A percentile compares a stretch with the other conserved stretches of the same genome.
Conservation (phyloP, 2,113 vertebrate genomes). For the Barnardius zonarius region DNA sequence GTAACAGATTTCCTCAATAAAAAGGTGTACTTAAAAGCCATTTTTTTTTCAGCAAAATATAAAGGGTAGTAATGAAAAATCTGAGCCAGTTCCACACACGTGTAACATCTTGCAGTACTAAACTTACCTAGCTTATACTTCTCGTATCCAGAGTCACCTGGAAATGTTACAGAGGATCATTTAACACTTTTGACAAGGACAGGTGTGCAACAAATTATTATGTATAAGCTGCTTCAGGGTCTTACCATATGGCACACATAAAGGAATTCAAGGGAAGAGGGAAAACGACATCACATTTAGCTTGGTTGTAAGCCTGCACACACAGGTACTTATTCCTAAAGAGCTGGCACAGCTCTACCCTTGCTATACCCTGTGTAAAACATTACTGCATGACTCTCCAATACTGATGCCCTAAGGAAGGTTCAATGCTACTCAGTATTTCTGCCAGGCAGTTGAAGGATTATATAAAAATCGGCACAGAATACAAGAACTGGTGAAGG, state of each 20-base stretch:
- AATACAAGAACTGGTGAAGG: not conserved
- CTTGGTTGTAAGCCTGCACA: not conserved
- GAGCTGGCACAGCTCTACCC: not conserved
- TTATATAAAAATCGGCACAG: not conserved
- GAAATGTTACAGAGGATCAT: slow-evolving; percentile 31
- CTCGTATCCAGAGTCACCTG: not conserved
- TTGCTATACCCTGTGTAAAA: not conserved
- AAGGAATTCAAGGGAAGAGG: slow-evolving; percentile 14
- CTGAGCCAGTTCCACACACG: not conserved
- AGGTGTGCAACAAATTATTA: slow-evolving; percentile 50
- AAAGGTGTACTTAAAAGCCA: not conserved
- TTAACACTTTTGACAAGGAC: slow-evolving; percentile 44
- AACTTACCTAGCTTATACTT: not conserved
- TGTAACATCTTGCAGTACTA: not conserved
- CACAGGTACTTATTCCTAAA: not conserved
- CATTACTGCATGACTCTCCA: not conserved
- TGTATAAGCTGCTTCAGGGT: slow-evolving; percentile 20
- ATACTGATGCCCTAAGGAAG: not conserved
- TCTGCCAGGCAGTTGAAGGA: not conserved
- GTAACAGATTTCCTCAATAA: not conserved
- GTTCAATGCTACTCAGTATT: not conserved
- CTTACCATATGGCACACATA: slow-evolving; percentile 21
- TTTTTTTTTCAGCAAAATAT: not conserved
- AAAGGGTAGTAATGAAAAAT: not conserved
- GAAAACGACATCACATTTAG: not conserved